Percentiles rank a stretch among this genome's conserved stretches.
Conservation (phyloP, 2,113 vertebrate species). For the Ictalurus furcatus region DNA sequence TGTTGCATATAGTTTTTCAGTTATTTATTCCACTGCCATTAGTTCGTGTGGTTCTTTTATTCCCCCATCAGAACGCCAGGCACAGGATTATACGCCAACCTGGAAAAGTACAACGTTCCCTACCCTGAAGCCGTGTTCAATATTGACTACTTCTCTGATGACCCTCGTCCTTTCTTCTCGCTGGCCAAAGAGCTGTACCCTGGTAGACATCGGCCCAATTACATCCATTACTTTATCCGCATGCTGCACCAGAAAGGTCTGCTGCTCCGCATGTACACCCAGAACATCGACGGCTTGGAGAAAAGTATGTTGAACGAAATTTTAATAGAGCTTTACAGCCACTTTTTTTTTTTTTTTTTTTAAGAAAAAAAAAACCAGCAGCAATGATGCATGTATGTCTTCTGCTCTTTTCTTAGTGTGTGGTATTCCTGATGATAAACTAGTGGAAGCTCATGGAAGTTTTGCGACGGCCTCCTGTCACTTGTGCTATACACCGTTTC, state of each 20-base stretch:
- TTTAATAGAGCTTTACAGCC: not conserved
- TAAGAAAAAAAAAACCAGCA: not conserved
- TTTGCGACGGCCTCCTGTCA: slow-evolving; percentile 78
- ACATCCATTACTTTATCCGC: slow-evolving; percentile 67
- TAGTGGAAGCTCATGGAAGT: slow-evolving; percentile 78
- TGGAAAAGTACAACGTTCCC: slow-evolving; percentile 74
- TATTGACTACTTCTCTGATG: slow-evolving; percentile 74
- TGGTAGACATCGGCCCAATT: slow-evolving; percentile 70
- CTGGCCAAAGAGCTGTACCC: slow-evolving; percentile 74
- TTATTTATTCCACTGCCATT: not conserved
- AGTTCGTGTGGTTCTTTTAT: not conserved
- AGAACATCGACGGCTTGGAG: slow-evolving; percentile 82
- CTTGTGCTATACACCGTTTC: slow-evolving; percentile 75
- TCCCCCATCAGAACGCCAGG: slow-evolving; percentile 69
- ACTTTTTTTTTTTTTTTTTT: not conserved
- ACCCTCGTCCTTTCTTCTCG: slow-evolving; percentile 74
- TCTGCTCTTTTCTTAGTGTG: slow-evolving; percentile 63
- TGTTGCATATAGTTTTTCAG: not conserved
- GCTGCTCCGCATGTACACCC: slow-evolving; percentile 78
- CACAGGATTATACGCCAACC: slow-evolving; percentile 75
- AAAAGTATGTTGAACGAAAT: slow-evolving; percentile 65
- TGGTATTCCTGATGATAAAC: slow-evolving; percentile 76
- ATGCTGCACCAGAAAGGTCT: slow-evolving; percentile 77
- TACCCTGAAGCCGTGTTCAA: slow-evolving; percentile 77
- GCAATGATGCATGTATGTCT: not conserved